Percentiles rank a stretch among this genome's conserved stretches.
phyloP scores from a whole-genome alignment of 2,113 vertebrate genomes.

The Cariama cristata region DNA sequence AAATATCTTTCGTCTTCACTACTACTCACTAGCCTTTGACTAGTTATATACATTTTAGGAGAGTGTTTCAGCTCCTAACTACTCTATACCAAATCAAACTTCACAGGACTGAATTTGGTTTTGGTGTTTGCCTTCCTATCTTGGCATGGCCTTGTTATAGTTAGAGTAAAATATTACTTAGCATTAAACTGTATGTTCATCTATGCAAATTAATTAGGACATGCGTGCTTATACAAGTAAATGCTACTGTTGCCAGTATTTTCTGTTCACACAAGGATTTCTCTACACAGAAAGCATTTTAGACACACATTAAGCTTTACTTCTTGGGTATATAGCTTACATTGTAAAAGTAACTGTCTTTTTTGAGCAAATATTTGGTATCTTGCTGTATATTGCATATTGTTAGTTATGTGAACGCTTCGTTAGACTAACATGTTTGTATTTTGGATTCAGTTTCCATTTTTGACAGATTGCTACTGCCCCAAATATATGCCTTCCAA shows the following conservation, averaged over 20 bases:
- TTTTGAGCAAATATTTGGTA: background rate
- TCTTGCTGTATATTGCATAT: background rate
- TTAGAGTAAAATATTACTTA: background rate
- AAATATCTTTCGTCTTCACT: background rate
- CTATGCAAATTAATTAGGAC: background rate
- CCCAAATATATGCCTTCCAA: background rate
- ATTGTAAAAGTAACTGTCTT: background rate
- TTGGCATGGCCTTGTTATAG: background rate
- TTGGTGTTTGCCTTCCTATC: background rate
- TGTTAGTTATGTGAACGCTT: background rate
- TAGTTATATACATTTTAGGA: background rate
- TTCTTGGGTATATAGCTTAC: background rate
- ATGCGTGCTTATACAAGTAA: background rate
- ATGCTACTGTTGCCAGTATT: background rate
- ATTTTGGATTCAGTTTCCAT: background rate
- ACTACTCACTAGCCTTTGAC: background rate
- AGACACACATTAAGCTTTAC: background rate
- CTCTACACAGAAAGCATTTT: background rate
- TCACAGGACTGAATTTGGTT: background rate
- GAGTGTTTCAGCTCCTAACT: background rate
- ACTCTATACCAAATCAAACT: background rate
- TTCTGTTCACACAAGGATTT: background rate
- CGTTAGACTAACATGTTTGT: background rate
- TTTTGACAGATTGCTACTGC: background rate
- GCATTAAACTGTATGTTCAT: background rate